phyloP scores from a whole-genome alignment of 2,113 vertebrate genomes.

The Paramormyrops kingsleyae region DNA sequence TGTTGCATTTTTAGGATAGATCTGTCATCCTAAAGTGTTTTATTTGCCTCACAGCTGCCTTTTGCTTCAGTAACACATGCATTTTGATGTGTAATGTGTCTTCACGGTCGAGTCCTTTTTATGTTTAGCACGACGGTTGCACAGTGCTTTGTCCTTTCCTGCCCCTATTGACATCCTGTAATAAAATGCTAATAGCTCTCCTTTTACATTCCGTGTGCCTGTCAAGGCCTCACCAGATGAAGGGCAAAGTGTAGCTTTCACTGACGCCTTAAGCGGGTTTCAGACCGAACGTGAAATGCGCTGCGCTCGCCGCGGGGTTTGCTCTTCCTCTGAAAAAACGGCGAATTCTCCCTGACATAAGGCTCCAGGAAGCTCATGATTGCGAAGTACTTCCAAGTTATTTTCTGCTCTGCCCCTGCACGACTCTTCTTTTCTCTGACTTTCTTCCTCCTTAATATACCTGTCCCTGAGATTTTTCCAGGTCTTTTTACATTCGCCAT shows the following conservation, averaged over 20 bases:
- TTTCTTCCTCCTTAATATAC: no score
- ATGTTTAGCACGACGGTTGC: not conserved
- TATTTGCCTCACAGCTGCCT: not conserved
- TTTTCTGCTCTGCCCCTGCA: no score
- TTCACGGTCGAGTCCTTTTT: not conserved
- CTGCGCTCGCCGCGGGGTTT: no score
- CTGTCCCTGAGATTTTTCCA: no score
- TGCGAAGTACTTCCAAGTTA: no score
- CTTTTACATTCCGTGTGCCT: conserved; percentile 10
- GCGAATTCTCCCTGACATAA: no score
- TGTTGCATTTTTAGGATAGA: not conserved
- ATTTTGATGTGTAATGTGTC: not conserved
- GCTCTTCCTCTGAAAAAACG: no score
- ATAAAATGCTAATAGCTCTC: conserved; percentile 15
- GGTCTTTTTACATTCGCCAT: no score
- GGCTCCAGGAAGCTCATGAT: no score
- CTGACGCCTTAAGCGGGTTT: not conserved
- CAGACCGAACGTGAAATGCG: no score
- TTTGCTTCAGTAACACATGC: not conserved
- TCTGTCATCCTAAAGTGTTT: not conserved
- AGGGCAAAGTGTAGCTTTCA: not conserved
- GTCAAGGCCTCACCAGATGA: not conserved
- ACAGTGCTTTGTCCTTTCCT: not conserved
- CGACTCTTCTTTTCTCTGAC: no score
- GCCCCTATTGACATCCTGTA: conserved; percentile 15